Percentiles rank a stretch among this genome's conserved stretches.
phyloP scores from a whole-genome alignment of 1,140 invertebrate genomes.

The Trachymyrmex septentrionalis region DNA sequence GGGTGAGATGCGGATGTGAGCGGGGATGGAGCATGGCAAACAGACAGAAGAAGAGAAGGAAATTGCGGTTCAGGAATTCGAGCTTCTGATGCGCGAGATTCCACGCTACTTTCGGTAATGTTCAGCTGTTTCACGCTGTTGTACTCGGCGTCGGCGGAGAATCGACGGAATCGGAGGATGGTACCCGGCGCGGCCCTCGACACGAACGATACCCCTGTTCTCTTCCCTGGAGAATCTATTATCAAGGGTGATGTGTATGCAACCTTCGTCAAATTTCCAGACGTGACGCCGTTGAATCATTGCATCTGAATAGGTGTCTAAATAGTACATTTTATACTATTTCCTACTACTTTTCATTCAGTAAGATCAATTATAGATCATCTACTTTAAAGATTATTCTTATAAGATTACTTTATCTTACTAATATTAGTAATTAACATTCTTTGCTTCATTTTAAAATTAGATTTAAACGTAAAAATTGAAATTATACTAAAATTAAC shows the following conservation, averaged over 20 bases:
- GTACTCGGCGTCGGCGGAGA: slow-evolving; percentile 21
- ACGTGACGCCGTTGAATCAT: not conserved
- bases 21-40: not conserved
- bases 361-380: not conserved
- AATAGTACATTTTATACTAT: not conserved
- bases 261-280: not conserved
- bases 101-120: slow-evolving; percentile 57
- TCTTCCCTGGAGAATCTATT: slow-evolving; percentile 12
- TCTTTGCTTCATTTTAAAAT: not conserved
- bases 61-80: slow-evolving; percentile 72
- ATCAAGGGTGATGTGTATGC: not conserved
- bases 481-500: slow-evolving; percentile 15
- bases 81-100: slow-evolving; percentile 46
- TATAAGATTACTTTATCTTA: not conserved
- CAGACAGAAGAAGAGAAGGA: slow-evolving; percentile 57
- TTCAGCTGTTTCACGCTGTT: slow-evolving; percentile 59
- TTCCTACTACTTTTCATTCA: no score
- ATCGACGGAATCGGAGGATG: slow-evolving; percentile 41
- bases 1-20: not conserved
- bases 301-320: not conserved
- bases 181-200: slow-evolving; percentile 11
- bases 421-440: not conserved
- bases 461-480: not conserved
- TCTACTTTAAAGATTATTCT: not conserved
- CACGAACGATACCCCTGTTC: not conserved